Evolutionary conservation across 2,797 vertebrate species (phyloP).

Genomic region (Lerista edwardsae): DNA sequence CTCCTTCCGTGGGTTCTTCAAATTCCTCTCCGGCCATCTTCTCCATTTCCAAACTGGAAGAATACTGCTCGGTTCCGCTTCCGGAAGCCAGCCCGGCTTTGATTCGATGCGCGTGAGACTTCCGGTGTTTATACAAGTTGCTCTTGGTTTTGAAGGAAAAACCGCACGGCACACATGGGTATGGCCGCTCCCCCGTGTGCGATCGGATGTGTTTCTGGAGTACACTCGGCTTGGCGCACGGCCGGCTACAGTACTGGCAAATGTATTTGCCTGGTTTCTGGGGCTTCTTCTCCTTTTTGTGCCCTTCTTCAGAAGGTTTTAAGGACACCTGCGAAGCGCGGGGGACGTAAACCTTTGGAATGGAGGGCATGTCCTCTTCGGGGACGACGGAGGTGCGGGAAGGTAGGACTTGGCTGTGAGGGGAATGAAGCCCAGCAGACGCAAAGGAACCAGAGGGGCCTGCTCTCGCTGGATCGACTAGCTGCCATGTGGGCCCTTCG

Average conservation of each 20-base stretch:
- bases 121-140: slow-evolving; percentile 98
- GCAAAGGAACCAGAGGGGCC: slow-evolving; percentile 86
- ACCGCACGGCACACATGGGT: slow-evolving; percentile 94
- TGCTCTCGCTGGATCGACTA: slow-evolving; percentile 83
- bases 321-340: slow-evolving; percentile 77
- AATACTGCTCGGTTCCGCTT: slow-evolving; percentile 74
- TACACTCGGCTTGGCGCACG: slow-evolving; percentile 97
- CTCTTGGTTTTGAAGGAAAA: slow-evolving; percentile 99
- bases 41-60: slow-evolving; percentile 79
- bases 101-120: slow-evolving; percentile 97
- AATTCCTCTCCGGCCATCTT: slow-evolving; percentile 86
- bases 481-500: slow-evolving; percentile 87
- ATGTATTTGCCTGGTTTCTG: slow-evolving; percentile 98
- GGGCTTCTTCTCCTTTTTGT: slow-evolving; percentile 92
- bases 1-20: slow-evolving; percentile 93
- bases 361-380: slow-evolving; percentile 81
- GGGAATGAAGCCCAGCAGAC: slow-evolving; percentile 74
- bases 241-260: slow-evolving; percentile 95
- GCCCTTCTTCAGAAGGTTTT: slow-evolving; percentile 85
- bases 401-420: slow-evolving; percentile 73
- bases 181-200: slow-evolving; percentile 97
- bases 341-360: slow-evolving; percentile 79
- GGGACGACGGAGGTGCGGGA: slow-evolving; percentile 74
- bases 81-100: slow-evolving; percentile 92
- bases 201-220: slow-evolving; percentile 99